Evolutionary conservation across 1,140 invertebrate genomes (phyloP).

Genomic region (Drosophila funebris): DNA sequence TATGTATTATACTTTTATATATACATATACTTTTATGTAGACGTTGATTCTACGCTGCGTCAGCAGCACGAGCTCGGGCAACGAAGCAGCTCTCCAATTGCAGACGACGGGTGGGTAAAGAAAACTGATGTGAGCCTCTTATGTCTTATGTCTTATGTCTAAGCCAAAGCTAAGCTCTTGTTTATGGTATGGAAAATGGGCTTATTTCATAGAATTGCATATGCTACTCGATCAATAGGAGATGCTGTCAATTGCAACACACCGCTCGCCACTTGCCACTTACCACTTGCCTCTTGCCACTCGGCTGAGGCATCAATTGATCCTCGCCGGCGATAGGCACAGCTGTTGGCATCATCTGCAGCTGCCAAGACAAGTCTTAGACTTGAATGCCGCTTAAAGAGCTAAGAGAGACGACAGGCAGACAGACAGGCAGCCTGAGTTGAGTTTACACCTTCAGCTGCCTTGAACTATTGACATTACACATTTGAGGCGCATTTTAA

Average conservation of each 20-base stretch:
- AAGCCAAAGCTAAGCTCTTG: conserved; percentile 64
- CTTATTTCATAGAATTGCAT: conserved; percentile 56
- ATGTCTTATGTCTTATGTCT: conserved; percentile 3
- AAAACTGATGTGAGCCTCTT: conserved; percentile 44
- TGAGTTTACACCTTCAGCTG: conserved; percentile 41
- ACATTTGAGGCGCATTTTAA: conserved; percentile 60
- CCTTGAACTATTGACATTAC: conserved; percentile 73
- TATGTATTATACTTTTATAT: not conserved
- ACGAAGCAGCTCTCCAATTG: conserved; percentile 47
- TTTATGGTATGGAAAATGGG: conserved; percentile 45
- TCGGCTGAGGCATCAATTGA: conserved; percentile 48
- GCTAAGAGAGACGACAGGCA: not conserved
- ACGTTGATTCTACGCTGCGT: conserved; percentile 54
- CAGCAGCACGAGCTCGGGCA: conserved; percentile 51
- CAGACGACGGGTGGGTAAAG: conserved; percentile 18
- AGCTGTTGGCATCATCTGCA: conserved; percentile 42
- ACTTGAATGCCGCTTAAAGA: conserved; percentile 9
- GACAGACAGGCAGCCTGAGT: conserved; percentile 21
- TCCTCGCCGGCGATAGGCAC: conserved; percentile 38
- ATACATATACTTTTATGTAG: not conserved
- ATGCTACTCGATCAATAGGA: conserved; percentile 35
- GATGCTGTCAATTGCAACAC: conserved; percentile 45
- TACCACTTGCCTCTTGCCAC: too few species aligned
- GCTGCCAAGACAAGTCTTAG: conserved; percentile 45
- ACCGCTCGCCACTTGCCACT: conserved; percentile 31